Evolutionary conservation across 2,888 invertebrate genomes (phyloP).

Genomic region (Lomographa bimaculata): DNA sequence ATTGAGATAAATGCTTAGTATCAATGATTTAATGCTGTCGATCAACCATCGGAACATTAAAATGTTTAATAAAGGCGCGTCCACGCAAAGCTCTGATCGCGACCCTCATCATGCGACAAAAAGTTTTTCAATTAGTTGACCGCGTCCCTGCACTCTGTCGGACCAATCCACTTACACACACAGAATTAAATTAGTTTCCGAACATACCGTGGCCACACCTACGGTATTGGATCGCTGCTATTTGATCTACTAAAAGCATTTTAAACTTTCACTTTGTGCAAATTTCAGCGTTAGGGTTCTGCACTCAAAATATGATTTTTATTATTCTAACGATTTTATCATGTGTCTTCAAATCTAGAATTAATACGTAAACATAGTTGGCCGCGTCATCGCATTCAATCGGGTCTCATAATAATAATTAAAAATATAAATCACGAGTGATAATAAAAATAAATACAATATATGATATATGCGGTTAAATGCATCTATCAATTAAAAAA

Average conservation of each 20-base stretch:
- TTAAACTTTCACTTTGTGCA: conserved; percentile 34
- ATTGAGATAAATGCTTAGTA: conserved; percentile 7
- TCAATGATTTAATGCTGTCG: conserved; percentile 20
- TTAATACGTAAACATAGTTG: too few species aligned
- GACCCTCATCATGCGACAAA: conserved; percentile 48
- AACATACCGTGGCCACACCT: conserved; percentile 35
- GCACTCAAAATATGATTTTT: too few species aligned
- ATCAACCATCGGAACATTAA: conserved; percentile 9
- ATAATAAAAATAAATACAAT: too few species aligned
- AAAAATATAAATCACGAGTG: too few species aligned
- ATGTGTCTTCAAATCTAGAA: too few species aligned
- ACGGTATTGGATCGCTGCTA: conserved; percentile 37
- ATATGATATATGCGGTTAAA: too few species aligned
- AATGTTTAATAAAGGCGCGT: conserved; percentile 38
- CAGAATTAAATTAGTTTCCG: conserved; percentile 72
- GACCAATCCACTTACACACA: conserved; percentile 51
- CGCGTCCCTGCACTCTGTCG: conserved; percentile 35
- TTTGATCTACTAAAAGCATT: conserved; percentile 49
- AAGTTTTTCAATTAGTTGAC: conserved; percentile 78
- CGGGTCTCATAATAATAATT: too few species aligned
- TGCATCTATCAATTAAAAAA: too few species aligned
- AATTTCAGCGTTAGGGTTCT: conserved; percentile 13
- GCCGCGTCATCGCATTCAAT: too few species aligned
- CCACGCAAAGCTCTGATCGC: conserved; percentile 30
- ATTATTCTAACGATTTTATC: too few species aligned